Evolutionary conservation across 2,888 invertebrate species (phyloP).

Genomic region (Drosophila leonis): DNA sequence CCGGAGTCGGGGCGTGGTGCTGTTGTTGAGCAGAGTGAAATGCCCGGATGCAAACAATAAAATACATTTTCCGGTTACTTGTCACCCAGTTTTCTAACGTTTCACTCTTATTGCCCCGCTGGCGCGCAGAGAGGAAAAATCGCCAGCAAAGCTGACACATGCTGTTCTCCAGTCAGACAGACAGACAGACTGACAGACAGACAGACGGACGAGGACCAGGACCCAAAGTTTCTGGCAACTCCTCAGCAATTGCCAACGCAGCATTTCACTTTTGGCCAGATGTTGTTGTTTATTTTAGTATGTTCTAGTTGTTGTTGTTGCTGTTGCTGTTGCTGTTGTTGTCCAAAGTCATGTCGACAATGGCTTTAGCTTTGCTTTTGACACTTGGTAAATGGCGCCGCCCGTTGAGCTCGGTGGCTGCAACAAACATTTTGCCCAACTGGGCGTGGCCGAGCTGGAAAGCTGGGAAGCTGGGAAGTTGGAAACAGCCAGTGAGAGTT

Average conservation of each 20-base stretch:
- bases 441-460: constrained; percentile 40
- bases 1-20: background rate
- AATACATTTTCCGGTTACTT: constrained; percentile 85
- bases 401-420: constrained; percentile 78
- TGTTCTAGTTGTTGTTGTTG: constrained; percentile 27
- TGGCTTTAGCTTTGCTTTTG: constrained; percentile 85
- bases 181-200: constrained; percentile 48
- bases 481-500: constrained; percentile 1
- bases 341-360: constrained; percentile 83
- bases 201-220: constrained; percentile 47
- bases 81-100: constrained; percentile 77
- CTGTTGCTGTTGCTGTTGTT: constrained; percentile 68
- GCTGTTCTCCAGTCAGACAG: constrained; percentile 50
- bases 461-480: background rate
- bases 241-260: constrained; percentile 82
- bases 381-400: constrained; percentile 83
- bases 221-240: constrained; percentile 72
- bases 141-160: constrained; percentile 75
- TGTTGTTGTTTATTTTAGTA: constrained; percentile 32
- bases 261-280: constrained; percentile 74
- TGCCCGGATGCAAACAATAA: constrained; percentile 84
- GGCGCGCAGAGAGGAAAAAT: constrained; percentile 45
- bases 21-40: constrained; percentile 62
- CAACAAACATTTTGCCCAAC: constrained; percentile 62
- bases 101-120: constrained; percentile 16